Evolutionary conservation across 1,140 invertebrate genomes (phyloP).

Genomic region (Cyphomyrmex costatus): DNA sequence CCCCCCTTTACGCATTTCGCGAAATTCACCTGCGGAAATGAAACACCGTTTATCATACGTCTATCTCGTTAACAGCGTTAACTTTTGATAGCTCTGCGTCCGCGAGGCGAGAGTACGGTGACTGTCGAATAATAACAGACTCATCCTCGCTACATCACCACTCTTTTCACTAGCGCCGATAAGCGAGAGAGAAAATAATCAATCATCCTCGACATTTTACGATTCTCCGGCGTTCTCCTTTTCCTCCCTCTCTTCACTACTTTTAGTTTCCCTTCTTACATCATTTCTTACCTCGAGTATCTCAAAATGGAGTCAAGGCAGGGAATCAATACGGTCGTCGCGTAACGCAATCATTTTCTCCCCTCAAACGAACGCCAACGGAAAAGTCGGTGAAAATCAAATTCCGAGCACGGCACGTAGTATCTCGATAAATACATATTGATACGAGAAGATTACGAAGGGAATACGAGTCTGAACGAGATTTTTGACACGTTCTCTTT

Average conservation of each 20-base stretch:
- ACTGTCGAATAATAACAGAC: constrained; percentile 56
- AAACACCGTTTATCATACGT: neutral
- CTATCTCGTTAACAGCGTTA: constrained; percentile 20
- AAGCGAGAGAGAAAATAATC: constrained; percentile 58
- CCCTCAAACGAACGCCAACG: neutral
- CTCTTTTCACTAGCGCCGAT: constrained; percentile 35
- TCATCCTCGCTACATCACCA: constrained; percentile 10
- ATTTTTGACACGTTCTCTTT: constrained; percentile 24
- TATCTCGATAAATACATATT: constrained; percentile 58
- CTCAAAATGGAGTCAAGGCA: constrained; percentile 47
- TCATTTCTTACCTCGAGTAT: constrained; percentile 58
- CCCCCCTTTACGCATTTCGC: neutral
- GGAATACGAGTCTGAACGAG: neutral
- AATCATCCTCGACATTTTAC: constrained; percentile 57
- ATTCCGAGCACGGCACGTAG: constrained; percentile 24
- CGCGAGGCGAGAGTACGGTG: neutral
- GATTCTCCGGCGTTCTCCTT: constrained; percentile 40
- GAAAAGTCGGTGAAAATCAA: constrained; percentile 35
- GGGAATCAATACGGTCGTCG: constrained; percentile 51
- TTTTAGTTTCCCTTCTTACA: constrained; percentile 38
- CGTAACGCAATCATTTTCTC: constrained; percentile 50
- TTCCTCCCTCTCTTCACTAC: neutral
- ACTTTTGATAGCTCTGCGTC: neutral
- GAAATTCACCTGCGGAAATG: constrained; percentile 24
- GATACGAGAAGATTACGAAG: constrained; percentile 36